phyloP scores from a whole-genome alignment of 2,888 invertebrate genomes.

The Dolichopus griseipennis region DNA sequence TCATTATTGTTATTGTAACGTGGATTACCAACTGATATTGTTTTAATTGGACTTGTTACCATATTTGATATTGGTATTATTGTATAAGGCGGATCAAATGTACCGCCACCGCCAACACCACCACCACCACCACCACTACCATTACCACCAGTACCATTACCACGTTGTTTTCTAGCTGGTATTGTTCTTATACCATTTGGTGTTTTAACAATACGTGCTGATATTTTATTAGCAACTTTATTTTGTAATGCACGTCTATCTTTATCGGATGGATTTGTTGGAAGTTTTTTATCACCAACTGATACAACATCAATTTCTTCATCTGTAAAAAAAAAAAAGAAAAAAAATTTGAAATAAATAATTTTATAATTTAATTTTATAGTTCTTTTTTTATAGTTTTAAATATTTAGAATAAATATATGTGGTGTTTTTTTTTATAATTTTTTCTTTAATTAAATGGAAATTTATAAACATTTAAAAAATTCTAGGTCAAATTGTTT shows the following conservation, averaged over 20 bases:
- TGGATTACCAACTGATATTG: conserved; percentile 25
- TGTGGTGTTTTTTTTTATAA: no score
- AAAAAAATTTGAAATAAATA: neutral
- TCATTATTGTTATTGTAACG: conserved; percentile 30
- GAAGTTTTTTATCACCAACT: conserved; percentile 53
- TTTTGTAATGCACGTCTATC: conserved; percentile 58
- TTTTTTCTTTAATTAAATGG: no score
- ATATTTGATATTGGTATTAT: conserved; percentile 25
- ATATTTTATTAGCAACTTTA: conserved; percentile 52
- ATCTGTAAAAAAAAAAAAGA: conserved; percentile 29
- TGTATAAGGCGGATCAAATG: conserved; percentile 25
- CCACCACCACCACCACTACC: no score
- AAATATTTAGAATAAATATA: neutral
- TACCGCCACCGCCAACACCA: conserved; percentile 24
- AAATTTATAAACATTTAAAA: no score
- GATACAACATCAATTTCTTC: conserved; percentile 82
- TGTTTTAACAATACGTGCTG: conserved; percentile 33
- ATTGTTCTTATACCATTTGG: conserved; percentile 32
- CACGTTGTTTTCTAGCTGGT: conserved; percentile 29
- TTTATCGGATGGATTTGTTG: conserved; percentile 59
- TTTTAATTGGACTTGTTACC: conserved; percentile 38
- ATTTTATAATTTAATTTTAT: neutral
- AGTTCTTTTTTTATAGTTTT: neutral
- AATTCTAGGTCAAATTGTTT: no score
- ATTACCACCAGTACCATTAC: neutral